phyloP scores from a whole-genome alignment of 2,113 vertebrate species.

The Pogonocichla stellata region DNA sequence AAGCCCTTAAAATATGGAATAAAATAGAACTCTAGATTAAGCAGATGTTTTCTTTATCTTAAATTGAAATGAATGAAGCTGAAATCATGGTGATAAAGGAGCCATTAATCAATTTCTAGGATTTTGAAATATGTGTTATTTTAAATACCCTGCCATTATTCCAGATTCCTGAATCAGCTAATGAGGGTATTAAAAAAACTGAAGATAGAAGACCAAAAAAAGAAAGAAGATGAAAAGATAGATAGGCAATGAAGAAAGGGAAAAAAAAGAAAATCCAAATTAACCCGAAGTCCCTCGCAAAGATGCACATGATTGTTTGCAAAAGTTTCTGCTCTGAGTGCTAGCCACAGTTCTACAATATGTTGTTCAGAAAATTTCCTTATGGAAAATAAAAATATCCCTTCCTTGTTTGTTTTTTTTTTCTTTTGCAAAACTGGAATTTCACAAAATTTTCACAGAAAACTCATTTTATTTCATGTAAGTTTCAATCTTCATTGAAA shows the following conservation, averaged over 20 bases:
- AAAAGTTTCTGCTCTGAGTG: not conserved
- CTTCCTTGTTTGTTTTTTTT: rapidly evolving
- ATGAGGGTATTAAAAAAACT: not conserved
- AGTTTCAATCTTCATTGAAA: not conserved
- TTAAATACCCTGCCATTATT: not conserved
- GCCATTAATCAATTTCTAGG: not conserved
- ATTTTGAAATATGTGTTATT: not conserved
- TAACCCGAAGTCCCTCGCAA: not conserved
- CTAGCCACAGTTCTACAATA: not conserved
- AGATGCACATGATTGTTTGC: not conserved
- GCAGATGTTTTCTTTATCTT: not conserved
- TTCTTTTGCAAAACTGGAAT: not conserved
- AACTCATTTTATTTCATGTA: not conserved
- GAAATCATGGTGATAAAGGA: not conserved
- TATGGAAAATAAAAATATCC: not conserved
- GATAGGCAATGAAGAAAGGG: not conserved
- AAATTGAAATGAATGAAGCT: not conserved
- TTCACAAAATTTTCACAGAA: not conserved
- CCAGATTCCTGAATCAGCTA: not conserved
- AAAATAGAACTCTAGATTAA: not conserved
- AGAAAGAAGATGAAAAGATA: rapidly evolving
- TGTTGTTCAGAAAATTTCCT: not conserved
- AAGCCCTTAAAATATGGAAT: not conserved
- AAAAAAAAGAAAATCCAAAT: not conserved
- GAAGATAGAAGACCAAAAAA: not conserved